Percentiles rank a stretch among this genome's conserved stretches.
These are phyloP conservation scores for Chaetophractus vellerosus DNA, from an alignment of 2,797 vertebrate genomes.

Conservation along the genomic window DNA sequence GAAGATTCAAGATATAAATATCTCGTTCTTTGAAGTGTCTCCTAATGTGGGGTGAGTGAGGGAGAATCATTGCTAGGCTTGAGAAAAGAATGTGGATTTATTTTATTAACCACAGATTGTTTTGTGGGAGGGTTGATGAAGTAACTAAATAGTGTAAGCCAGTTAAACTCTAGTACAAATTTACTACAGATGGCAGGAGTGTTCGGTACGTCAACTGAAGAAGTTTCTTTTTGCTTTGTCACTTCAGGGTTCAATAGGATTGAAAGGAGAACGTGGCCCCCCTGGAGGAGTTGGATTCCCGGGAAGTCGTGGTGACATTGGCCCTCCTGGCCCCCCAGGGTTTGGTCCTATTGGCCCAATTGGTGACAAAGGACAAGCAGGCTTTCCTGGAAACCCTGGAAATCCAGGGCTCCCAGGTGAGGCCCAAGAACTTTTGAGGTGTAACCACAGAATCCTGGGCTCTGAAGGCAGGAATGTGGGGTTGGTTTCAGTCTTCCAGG, in stretches of 20 bases:
- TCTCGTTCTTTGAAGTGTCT: neutral
- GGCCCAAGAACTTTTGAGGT: neutral
- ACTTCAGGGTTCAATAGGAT: constrained; percentile 93
- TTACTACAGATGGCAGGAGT: fast-evolving
- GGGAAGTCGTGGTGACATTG: constrained; percentile 94
- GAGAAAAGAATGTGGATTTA: neutral
- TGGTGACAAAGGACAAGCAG: constrained; percentile 96
- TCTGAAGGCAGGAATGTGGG: neutral
- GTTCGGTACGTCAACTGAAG: neutral
- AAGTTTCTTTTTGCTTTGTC: constrained; percentile 31
- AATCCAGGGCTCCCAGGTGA: constrained; percentile 93
- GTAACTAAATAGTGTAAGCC: neutral
- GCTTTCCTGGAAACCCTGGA: constrained; percentile 93
- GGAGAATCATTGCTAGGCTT: neutral
- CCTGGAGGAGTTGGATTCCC: constrained; percentile 92
- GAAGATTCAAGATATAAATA: neutral
- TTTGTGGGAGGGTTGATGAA: too few relatives aligned
- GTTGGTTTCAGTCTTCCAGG: neutral
- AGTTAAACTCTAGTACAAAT: neutral
- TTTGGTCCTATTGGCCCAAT: constrained; percentile 91
- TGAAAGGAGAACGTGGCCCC: constrained; percentile 96
- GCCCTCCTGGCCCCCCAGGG: constrained; percentile 94
- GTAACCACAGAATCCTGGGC: too few relatives aligned
- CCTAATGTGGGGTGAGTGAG: fast-evolving
- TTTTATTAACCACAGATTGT: neutral